Conservation (phyloP, 2,113 vertebrate genomes). For the Globicephala melas region DNA sequence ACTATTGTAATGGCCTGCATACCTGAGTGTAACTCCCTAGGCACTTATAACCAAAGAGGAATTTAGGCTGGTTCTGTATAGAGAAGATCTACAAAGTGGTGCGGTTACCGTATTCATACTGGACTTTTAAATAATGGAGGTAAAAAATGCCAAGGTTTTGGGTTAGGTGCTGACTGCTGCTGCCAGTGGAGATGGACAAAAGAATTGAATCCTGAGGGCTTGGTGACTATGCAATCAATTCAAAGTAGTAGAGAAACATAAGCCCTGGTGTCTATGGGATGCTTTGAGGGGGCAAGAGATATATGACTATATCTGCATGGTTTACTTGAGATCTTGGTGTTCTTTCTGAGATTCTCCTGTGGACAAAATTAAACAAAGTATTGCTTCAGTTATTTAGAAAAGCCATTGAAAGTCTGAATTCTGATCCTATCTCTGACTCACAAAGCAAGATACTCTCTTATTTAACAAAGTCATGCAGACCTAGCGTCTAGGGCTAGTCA, state of each 20-base stretch:
- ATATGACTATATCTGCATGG: neutral
- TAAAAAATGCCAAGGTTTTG: neutral
- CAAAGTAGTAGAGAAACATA: neutral
- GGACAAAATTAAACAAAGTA: neutral
- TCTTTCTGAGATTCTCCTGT: neutral
- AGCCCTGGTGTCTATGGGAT: neutral
- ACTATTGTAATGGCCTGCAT: neutral
- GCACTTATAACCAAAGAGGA: constrained; percentile 28
- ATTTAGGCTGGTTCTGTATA: constrained; percentile 23
- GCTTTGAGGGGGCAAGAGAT: neutral
- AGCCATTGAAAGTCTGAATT: constrained; percentile 22
- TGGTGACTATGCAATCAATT: neutral
- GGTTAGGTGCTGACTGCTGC: neutral
- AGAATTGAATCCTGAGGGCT: neutral
- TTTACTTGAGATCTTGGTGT: neutral
- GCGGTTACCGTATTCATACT: neutral
- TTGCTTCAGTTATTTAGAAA: constrained; percentile 37
- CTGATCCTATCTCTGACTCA: neutral
- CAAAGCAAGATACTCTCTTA: constrained; percentile 13
- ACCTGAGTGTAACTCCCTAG: neutral
- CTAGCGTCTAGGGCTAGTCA: neutral
- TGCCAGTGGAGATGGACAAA: neutral
- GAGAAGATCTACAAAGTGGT: constrained; percentile 4
- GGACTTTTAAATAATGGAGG: neutral
- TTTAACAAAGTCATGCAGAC: constrained; percentile 39